Evolutionary conservation across 1,140 invertebrate genomes (phyloP).

Genomic region (Branchinecta lynchi): DNA sequence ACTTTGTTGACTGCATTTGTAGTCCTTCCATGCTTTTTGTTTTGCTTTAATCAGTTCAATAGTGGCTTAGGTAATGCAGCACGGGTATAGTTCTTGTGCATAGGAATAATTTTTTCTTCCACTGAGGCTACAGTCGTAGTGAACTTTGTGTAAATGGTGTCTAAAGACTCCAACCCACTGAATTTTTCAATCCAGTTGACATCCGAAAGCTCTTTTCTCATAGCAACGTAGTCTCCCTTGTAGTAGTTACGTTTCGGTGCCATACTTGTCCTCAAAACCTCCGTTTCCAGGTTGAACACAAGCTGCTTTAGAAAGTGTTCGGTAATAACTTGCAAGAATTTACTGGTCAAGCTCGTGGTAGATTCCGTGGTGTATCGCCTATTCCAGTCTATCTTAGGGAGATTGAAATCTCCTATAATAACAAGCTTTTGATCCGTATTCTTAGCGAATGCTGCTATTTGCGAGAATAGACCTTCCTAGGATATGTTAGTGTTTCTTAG

Average conservation of each 20-base stretch:
- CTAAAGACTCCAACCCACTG: background rate
- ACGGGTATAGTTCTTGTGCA: background rate
- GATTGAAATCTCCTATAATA: too few species aligned
- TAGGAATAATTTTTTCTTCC: background rate
- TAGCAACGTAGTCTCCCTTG: background rate
- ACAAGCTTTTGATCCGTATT: too few species aligned
- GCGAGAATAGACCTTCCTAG: too few species aligned
- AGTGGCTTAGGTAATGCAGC: too few species aligned
- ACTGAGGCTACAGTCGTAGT: too few species aligned
- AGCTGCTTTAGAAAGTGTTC: background rate
- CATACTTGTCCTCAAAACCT: too few species aligned
- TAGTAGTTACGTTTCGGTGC: background rate
- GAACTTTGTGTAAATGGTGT: slow-evolving; percentile 5
- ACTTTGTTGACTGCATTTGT: background rate
- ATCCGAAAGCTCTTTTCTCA: background rate
- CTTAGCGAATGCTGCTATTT: too few species aligned
- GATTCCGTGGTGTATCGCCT: too few species aligned
- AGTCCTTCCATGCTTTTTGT: background rate
- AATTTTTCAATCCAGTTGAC: slow-evolving; percentile 12
- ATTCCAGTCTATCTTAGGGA: too few species aligned
- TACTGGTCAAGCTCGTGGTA: background rate
- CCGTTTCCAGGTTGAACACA: too few species aligned
- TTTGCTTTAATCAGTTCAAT: too few species aligned
- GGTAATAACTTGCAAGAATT: background rate
- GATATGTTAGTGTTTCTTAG: too few species aligned